phyloP scores from a whole-genome alignment of 1,140 invertebrate species.

The Stegodyphus dumicola region DNA sequence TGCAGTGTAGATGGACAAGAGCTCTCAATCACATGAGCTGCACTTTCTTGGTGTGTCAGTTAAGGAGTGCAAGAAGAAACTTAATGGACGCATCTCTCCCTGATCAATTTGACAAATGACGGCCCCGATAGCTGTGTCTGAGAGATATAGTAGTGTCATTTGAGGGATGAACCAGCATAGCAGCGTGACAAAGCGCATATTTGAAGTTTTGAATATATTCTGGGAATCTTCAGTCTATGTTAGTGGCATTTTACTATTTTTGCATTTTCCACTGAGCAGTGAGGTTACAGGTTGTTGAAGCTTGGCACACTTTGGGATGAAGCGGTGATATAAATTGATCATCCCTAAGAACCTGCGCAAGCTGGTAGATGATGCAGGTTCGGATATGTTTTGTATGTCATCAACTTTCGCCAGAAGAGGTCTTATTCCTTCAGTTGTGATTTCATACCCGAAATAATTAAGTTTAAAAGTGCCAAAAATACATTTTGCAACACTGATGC shows the following conservation, averaged over 20 bases:
- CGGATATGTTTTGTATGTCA: slow-evolving; percentile 14
- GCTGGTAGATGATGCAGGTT: slow-evolving; percentile 1
- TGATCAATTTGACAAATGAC: slow-evolving; percentile 25
- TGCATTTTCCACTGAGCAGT: slow-evolving; percentile 9
- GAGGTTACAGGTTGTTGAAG: slow-evolving; percentile 20
- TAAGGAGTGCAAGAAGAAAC: slow-evolving; percentile 7
- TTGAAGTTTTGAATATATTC: slow-evolving; percentile 6
- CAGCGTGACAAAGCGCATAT: slow-evolving; percentile 12
- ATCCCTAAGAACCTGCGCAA: slow-evolving; percentile 26
- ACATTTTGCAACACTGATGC: slow-evolving; percentile 63
- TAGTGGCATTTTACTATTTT: slow-evolving; percentile 19
- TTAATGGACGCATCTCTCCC: slow-evolving; percentile 1
- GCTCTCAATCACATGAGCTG: slow-evolving; percentile 1
- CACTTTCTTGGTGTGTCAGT: slow-evolving; percentile 8
- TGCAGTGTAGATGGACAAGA: slow-evolving; percentile 1
- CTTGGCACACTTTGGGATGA: slow-evolving; percentile 5
- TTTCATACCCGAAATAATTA: slow-evolving; percentile 50
- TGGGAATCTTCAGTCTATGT: slow-evolving; percentile 13
- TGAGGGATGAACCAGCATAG: slow-evolving; percentile 25
- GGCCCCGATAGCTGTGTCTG: slow-evolving; percentile 46
- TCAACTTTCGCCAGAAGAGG: slow-evolving; percentile 2
- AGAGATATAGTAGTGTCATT: slow-evolving; percentile 22
- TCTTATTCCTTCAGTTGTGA: slow-evolving; percentile 25
- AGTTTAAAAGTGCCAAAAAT: slow-evolving; percentile 12
- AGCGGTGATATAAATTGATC: slow-evolving; percentile 21